Conservation (phyloP, 2,888 invertebrate species). For the Epistrophe grossulariae region DNA sequence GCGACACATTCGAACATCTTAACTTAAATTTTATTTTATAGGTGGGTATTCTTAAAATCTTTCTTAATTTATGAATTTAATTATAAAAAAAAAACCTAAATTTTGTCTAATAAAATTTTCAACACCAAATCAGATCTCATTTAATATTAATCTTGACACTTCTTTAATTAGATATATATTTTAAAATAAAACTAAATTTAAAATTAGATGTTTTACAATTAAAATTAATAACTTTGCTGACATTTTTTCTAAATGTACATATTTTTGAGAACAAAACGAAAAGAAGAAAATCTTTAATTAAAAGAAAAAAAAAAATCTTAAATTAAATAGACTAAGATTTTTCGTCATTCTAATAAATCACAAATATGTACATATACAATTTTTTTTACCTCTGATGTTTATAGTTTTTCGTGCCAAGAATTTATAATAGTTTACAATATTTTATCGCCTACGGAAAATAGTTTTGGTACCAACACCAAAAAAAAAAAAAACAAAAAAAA, state of each 20-base stretch:
- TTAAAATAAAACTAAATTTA: conserved; percentile 4
- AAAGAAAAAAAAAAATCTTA: neutral
- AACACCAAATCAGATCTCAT: too few species aligned
- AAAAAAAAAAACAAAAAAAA: neutral
- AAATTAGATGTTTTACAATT: neutral
- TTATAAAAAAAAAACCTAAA: too few species aligned
- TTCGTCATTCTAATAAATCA: conserved; percentile 9
- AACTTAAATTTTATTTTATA: too few species aligned
- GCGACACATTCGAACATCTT: too few species aligned
- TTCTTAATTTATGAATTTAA: too few species aligned
- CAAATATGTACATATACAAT: neutral
- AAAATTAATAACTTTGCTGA: conserved; percentile 8
- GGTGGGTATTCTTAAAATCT: too few species aligned
- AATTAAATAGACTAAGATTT: conserved; percentile 17
- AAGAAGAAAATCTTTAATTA: neutral
- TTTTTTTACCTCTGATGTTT: neutral
- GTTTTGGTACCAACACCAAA: neutral
- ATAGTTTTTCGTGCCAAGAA: conserved; percentile 17
- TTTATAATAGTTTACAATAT: conserved; percentile 7
- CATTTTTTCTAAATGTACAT: neutral
- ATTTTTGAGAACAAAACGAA: neutral
- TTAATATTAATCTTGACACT: neutral
- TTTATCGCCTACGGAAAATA: neutral
- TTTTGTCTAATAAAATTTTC: too few species aligned
- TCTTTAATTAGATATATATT: neutral